phyloP scores from a whole-genome alignment of 2,888 invertebrate species.

The Trachelus tabidus region DNA sequence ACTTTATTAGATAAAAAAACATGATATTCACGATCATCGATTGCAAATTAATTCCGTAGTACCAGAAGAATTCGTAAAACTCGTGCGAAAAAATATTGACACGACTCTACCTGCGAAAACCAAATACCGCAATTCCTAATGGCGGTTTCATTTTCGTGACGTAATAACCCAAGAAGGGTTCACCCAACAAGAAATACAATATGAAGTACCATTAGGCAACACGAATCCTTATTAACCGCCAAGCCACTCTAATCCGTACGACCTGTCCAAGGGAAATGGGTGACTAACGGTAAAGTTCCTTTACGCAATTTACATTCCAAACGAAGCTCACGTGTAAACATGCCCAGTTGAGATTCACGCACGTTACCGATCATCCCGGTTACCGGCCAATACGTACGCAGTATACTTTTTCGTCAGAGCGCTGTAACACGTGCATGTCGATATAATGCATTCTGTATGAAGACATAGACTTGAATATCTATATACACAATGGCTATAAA shows the following conservation, averaged over 20 bases:
- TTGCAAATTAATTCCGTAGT: no score
- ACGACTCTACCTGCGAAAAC: neutral
- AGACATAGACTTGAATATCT: neutral
- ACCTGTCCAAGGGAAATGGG: neutral
- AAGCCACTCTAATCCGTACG: neutral
- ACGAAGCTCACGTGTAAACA: neutral
- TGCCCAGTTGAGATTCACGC: neutral
- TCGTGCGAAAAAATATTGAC: neutral
- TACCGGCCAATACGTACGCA: neutral
- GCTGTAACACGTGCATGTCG: neutral
- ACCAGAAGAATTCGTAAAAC: no score
- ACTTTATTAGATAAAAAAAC: neutral
- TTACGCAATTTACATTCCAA: neutral
- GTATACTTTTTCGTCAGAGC: neutral
- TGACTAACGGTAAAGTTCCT: neutral
- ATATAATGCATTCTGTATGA: neutral
- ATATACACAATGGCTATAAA: neutral
- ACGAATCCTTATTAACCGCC: neutral
- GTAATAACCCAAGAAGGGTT: neutral
- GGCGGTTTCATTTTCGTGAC: neutral
- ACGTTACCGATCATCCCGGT: neutral
- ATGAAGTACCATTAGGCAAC: neutral
- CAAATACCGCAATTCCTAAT: neutral
- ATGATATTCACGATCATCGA: no score
- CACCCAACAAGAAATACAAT: neutral